Percentiles rank a stretch among this genome's conserved stretches.
Conservation (phyloP, 64 coral and sea anemone genomes). For the Montipora capricornis region DNA sequence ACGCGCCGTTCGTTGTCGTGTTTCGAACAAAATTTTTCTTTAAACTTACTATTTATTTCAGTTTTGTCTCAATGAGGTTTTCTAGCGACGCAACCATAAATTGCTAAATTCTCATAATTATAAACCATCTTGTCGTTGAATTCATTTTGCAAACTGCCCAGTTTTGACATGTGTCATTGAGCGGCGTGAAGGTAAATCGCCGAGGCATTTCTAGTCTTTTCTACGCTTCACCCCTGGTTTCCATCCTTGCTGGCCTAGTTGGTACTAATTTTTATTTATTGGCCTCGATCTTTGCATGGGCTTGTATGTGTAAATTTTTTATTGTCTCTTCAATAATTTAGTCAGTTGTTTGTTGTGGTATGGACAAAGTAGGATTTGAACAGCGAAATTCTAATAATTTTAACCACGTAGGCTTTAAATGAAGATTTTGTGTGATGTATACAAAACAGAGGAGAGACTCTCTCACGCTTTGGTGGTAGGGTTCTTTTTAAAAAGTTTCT, state of each 20-base stretch:
- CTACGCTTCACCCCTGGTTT: background rate
- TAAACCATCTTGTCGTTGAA: background rate
- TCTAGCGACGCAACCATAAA: background rate
- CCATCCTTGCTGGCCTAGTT: background rate
- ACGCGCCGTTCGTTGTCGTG: background rate
- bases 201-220: constrained; percentile 30
- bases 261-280: background rate
- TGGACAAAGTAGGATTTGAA: background rate
- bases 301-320: constrained; percentile 25
- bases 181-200: background rate
- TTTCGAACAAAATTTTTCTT: background rate
- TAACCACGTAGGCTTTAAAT: background rate
- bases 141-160: background rate
- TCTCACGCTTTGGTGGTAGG: background rate
- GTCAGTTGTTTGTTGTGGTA: background rate
- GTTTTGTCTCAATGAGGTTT: background rate
- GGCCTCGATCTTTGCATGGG: background rate
- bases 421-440: background rate
- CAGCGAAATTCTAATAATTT: background rate
- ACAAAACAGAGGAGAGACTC: background rate
- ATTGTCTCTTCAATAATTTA: constrained; percentile 38
- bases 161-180: background rate
- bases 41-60: background rate
- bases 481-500: background rate
- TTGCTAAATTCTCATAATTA: background rate